These are phyloP conservation scores for Triplophysa rosa DNA, from an alignment of 2,113 vertebrate species.

Conservation along the genomic window DNA sequence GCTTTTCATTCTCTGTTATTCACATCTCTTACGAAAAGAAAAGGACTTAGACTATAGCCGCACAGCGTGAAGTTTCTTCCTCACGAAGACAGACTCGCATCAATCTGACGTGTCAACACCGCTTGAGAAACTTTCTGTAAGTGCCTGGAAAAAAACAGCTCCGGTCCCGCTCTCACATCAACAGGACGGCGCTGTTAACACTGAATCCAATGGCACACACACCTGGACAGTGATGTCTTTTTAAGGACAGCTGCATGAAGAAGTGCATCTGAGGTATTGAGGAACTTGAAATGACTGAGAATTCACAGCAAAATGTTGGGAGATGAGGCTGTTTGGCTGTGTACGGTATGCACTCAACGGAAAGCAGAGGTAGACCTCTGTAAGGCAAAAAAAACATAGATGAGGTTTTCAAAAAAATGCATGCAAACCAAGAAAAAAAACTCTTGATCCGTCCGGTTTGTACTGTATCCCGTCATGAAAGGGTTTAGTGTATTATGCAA, in stretches of 20 bases:
- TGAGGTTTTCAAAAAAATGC: conserved; percentile 15
- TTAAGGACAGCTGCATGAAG: conserved; percentile 37
- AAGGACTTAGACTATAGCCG: conserved; percentile 20
- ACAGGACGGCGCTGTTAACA: conserved; percentile 2
- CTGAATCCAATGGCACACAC: not conserved
- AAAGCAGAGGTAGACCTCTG: conserved; percentile 54
- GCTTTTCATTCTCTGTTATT: conserved; percentile 46
- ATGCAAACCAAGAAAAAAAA: conserved; percentile 27
- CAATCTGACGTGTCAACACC: conserved; percentile 32
- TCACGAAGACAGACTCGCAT: conserved; percentile 9
- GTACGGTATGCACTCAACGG: not conserved
- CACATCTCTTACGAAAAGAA: conserved; percentile 29
- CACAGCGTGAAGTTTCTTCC: conserved; percentile 31
- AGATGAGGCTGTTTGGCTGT: conserved; percentile 34
- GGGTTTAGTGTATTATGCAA: conserved; percentile 25
- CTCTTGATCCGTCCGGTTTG: conserved; percentile 32
- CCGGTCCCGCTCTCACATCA: conserved; percentile 43
- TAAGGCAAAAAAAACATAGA: conserved; percentile 39
- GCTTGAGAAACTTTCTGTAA: conserved; percentile 41
- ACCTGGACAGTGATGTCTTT: conserved; percentile 20
- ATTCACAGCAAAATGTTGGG: conserved; percentile 28
- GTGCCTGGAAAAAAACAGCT: conserved; percentile 57
- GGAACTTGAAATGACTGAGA: conserved; percentile 27
- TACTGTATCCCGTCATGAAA: conserved; percentile 16
- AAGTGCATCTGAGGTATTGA: conserved; percentile 46